These are phyloP conservation scores for Papilio polytes DNA, from an alignment of 1,140 invertebrate genomes.

Conservation along the genomic window DNA sequence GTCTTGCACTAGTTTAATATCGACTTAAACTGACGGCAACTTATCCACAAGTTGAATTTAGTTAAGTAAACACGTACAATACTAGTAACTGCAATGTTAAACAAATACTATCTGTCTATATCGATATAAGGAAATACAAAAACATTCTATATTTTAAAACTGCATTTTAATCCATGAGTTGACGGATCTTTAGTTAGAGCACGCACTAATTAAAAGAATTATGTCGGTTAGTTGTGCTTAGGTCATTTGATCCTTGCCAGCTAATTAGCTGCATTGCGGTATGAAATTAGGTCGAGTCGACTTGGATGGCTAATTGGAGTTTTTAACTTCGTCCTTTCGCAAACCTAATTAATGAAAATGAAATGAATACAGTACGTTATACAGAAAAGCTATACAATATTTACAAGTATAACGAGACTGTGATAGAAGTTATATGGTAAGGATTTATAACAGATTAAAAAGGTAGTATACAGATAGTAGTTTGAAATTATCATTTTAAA, in stretches of 20 bases:
- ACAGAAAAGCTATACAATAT: background rate
- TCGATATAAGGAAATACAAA: background rate
- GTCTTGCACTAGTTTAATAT: too few species aligned
- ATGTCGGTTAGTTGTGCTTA: slow-evolving; percentile 10
- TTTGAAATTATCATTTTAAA: background rate
- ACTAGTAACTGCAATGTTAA: background rate
- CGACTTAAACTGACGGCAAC: too few species aligned
- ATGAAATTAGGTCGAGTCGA: slow-evolving; percentile 28
- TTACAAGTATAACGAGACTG: background rate
- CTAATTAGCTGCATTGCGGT: slow-evolving; percentile 31
- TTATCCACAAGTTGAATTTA: too few species aligned
- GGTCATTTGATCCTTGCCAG: slow-evolving; percentile 24
- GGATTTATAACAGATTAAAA: background rate
- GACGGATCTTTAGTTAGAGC: background rate
- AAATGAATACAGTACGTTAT: background rate
- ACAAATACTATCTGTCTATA: background rate
- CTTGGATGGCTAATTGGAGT: slow-evolving; percentile 7
- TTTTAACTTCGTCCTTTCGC: background rate
- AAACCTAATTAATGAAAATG: slow-evolving; percentile 6
- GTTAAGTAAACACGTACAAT: too few species aligned
- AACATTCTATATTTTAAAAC: background rate
- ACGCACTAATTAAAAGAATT: slow-evolving; percentile 1
- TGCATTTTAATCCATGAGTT: background rate
- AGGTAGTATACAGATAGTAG: background rate
- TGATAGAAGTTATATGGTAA: too few species aligned